These are phyloP conservation scores for Acipenser oxyrinchus DNA, from an alignment of 2,797 vertebrate genomes.

Conservation along the genomic window DNA sequence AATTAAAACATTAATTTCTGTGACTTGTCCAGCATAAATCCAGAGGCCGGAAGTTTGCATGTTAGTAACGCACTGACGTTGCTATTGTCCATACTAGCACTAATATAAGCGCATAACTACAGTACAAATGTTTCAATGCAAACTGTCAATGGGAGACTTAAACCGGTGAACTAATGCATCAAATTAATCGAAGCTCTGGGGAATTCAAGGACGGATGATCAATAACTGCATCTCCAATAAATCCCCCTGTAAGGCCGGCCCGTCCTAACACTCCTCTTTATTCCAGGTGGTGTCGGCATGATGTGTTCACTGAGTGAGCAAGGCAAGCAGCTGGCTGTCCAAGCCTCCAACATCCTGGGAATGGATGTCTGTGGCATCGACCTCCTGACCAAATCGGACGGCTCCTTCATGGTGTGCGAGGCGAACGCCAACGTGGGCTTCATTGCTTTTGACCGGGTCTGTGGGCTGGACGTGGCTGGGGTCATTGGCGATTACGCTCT, in stretches of 20 bases:
- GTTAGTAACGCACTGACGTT: too few relatives aligned
- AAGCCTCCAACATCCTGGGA: conserved; percentile 84
- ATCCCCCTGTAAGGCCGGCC: too few relatives aligned
- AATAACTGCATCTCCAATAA: too few relatives aligned
- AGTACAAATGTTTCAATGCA: too few relatives aligned
- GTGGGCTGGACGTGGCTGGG: conserved; percentile 77
- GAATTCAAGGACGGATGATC: too few relatives aligned
- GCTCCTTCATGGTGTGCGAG: conserved; percentile 82
- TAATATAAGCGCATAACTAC: too few relatives aligned
- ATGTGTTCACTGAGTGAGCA: conserved; percentile 81
- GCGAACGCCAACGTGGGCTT: conserved; percentile 87
- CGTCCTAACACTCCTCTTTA: too few relatives aligned
- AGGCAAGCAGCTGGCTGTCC: conserved; percentile 80
- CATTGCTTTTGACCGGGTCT: conserved; percentile 83
- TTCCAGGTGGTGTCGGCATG: conserved; percentile 76
- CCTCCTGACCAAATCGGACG: conserved; percentile 77
- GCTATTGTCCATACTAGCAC: too few relatives aligned
- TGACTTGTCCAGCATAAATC: too few relatives aligned
- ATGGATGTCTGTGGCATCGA: conserved; percentile 89
- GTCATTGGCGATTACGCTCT: conserved; percentile 81
- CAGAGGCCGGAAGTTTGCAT: too few relatives aligned
- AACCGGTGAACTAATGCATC: not conserved
- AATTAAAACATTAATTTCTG: too few relatives aligned
- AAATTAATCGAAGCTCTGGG: not conserved
- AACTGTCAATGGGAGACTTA: too few relatives aligned